A percentile compares a stretch with the other conserved stretches of the same genome.
phyloP scores from a whole-genome alignment of 2,797 vertebrate species.

The Prunella strophiata region DNA sequence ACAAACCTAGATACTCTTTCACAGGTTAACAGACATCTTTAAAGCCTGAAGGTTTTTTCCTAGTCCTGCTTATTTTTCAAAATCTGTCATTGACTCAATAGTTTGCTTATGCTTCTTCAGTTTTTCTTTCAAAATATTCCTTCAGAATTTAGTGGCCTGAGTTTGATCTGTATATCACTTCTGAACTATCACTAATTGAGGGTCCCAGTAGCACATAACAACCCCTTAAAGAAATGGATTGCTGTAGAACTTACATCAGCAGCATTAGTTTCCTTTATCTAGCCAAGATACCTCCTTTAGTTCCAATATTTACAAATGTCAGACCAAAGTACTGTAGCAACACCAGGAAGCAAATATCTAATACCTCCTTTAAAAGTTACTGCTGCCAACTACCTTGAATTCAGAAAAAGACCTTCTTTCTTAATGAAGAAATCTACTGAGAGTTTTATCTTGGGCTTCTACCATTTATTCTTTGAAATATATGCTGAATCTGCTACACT shows the following conservation, averaged over 20 bases:
- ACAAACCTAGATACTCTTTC: neutral
- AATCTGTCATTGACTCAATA: neutral
- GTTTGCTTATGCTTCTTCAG: neutral
- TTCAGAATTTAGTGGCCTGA: neutral
- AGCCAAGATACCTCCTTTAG: neutral
- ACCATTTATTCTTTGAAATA: constrained; percentile 73
- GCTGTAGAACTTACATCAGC: neutral
- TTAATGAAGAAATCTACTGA: constrained; percentile 72
- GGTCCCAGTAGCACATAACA: neutral
- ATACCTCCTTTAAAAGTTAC: constrained; percentile 35
- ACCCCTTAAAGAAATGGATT: neutral
- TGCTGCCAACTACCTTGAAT: constrained; percentile 62
- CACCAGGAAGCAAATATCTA: neutral
- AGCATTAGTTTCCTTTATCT: neutral
- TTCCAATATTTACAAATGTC: neutral
- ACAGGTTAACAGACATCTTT: neutral
- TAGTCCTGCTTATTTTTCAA: neutral
- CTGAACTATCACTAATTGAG: neutral
- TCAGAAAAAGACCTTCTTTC: constrained; percentile 42
- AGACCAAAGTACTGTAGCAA: neutral
- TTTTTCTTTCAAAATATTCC: constrained; percentile 2
- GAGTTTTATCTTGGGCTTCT: constrained; percentile 71
- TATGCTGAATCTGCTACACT: constrained; percentile 64
- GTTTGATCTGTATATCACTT: neutral
- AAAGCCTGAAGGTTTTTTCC: neutral